Evolutionary conservation across 2,888 invertebrate species (phyloP), one percentile per base, ranked within the genome.

Genomic region (Nemurella pictetii): DNA sequence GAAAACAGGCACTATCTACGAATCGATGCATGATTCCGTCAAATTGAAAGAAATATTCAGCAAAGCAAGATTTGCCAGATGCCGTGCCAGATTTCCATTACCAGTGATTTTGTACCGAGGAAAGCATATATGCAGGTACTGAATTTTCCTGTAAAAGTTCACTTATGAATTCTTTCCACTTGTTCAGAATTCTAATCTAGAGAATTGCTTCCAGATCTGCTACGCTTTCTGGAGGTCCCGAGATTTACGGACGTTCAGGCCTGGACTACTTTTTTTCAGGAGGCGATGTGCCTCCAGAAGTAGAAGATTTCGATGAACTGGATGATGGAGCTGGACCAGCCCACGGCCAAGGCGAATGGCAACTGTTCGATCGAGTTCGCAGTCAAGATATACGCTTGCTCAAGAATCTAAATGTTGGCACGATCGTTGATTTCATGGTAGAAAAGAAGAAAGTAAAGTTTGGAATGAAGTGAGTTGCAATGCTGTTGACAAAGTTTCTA

Each of bases 361-460:
- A 92, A 89, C 89, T 94, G 85, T 94, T 94, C 89, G 93, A 94
- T 89, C 91, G 92, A 88, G 93, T 94, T 84, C 90, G 95, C 84
- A 92, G 92, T 87, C 92, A 93, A 87, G 96, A 96, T 89, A 95
- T 95, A 84, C 92, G 93, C 87, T 90, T 96, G 80, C 90, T 96
- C 55, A 94, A 94, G 89, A 91, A 92, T 27, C 92, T 95, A 36
- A 94, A 94, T 88, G 94, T 96, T 25, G 93, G 92, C 84, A 94
- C 94, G 83, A 96, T 96, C 88, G 93, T 95, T 86, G 96, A 96
- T 90, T 93, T 96, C 84, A 96, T 96, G 96, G 95, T 96, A 9
- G 96, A 96, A 89, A 95, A 95, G 89, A 95, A 95, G 88, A 96
- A 96, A 91, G 94, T 95, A 74, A 96, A 96, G 90, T 96, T 94